Conservation (phyloP, 2,113 vertebrate species). For the Pycnonotus jocosus region DNA sequence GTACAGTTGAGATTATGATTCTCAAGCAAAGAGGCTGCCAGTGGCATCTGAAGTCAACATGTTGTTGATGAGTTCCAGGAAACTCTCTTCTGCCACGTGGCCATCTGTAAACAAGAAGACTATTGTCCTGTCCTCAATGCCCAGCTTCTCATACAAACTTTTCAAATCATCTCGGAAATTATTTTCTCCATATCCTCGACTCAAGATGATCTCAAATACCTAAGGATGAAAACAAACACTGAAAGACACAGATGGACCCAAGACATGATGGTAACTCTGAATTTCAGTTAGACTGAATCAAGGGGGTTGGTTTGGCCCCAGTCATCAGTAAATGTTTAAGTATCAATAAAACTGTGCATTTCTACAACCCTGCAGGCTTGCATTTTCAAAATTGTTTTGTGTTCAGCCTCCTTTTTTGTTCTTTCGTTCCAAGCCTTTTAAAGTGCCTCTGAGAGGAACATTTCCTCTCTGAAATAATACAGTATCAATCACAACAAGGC, state of each 20-base stretch:
- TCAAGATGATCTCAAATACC: constrained; percentile 91
- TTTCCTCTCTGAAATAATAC: neutral
- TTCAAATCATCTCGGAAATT: constrained; percentile 91
- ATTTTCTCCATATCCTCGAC: constrained; percentile 85
- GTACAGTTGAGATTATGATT: neutral
- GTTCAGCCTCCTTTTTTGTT: neutral
- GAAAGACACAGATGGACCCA: neutral
- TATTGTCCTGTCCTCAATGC: constrained; percentile 82
- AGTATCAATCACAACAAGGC: neutral
- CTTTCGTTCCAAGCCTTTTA: neutral
- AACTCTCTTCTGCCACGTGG: constrained; percentile 91
- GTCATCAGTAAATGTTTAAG: neutral
- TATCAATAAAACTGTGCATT: neutral
- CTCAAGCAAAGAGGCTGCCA: neutral
- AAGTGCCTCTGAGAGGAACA: neutral
- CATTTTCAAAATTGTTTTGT: neutral
- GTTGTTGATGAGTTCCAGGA: constrained; percentile 96
- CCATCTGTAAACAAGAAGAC: constrained; percentile 93
- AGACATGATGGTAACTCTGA: neutral
- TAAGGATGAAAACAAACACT: constrained; percentile 22
- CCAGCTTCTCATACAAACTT: constrained; percentile 84
- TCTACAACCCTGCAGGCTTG: neutral
- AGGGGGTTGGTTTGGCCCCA: neutral
- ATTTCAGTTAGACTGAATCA: neutral
- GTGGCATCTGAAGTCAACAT: constrained; percentile 92